phyloP scores from a whole-genome alignment of 1,140 invertebrate genomes.

The Drosophila pachea region DNA sequence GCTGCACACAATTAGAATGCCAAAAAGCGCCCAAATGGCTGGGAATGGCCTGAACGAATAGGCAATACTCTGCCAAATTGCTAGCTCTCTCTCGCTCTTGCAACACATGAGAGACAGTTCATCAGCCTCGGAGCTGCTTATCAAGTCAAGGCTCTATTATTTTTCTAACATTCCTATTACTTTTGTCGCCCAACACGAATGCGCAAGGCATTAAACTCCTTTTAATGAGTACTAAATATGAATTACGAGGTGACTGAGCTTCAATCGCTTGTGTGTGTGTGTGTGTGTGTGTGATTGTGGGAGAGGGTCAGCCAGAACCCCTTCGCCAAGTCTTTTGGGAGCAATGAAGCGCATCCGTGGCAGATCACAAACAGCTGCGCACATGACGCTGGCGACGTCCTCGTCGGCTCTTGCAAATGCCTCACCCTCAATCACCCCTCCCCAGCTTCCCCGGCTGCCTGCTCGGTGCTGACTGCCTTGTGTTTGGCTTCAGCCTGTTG shows the following conservation, averaged over 20 bases:
- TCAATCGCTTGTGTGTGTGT: background rate
- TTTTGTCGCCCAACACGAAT: background rate
- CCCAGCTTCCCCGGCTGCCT: background rate
- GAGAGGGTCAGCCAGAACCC: constrained; percentile 32
- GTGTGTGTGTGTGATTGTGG: background rate
- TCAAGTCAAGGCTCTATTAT: background rate
- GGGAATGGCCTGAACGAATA: constrained; percentile 1
- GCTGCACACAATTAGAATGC: constrained; percentile 68
- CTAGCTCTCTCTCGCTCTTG: too few species aligned
- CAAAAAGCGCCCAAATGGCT: constrained; percentile 51
- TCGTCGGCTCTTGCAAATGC: constrained; percentile 57
- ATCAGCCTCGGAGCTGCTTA: too few species aligned
- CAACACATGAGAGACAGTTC: too few species aligned
- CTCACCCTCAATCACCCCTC: background rate
- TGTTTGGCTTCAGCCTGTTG: constrained; percentile 47
- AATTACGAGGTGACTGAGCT: constrained; percentile 41
- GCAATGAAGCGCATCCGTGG: constrained; percentile 61
- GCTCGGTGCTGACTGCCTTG: constrained; percentile 30
- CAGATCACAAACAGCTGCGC: constrained; percentile 73
- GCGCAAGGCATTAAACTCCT: constrained; percentile 11
- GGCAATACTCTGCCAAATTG: constrained; percentile 19
- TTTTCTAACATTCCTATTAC: background rate
- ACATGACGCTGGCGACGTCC: constrained; percentile 31
- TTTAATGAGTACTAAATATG: constrained; percentile 46
- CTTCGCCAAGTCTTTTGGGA: constrained; percentile 23